Evolutionary conservation across 2,888 invertebrate species (phyloP).

Genomic region (Orchestes rusci): DNA sequence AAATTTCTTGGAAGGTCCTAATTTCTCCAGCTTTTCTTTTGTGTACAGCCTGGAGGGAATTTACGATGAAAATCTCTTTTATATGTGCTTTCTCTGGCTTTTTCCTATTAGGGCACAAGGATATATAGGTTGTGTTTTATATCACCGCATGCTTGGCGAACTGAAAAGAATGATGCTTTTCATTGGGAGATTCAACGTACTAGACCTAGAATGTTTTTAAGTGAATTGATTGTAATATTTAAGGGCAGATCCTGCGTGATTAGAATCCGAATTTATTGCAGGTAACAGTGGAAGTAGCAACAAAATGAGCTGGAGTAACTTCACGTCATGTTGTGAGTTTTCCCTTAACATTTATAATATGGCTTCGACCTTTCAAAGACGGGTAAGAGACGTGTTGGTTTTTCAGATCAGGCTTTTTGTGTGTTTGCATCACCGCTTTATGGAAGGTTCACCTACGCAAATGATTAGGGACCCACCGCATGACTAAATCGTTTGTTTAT

Average conservation of each 20-base stretch:
- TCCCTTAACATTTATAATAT: constrained; percentile 24
- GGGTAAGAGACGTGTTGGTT: constrained; percentile 24
- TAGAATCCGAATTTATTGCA: no score
- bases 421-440: not conserved
- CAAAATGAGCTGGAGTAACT: constrained; percentile 23
- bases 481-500: constrained; percentile 1
- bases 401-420: no score
- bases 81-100: constrained; percentile 1
- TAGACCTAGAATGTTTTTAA: no score
- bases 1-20: constrained; percentile 8
- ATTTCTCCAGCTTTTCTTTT: constrained; percentile 12
- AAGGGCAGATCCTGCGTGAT: no score
- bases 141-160: not conserved
- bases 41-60: constrained; percentile 7
- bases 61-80: constrained; percentile 12
- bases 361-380: constrained; percentile 24
- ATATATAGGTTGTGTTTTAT: constrained; percentile 10
- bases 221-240: no score
- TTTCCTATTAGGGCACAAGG: constrained; percentile 1
- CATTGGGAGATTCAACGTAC: no score
- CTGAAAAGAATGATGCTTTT: constrained; percentile 1
- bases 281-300: not conserved
- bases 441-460: no score
- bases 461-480: constrained; percentile 9
- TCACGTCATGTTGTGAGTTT: constrained; percentile 23